These are phyloP conservation scores for Atta colombica DNA, from an alignment of 1,140 invertebrate species.

Conservation along the genomic window DNA sequence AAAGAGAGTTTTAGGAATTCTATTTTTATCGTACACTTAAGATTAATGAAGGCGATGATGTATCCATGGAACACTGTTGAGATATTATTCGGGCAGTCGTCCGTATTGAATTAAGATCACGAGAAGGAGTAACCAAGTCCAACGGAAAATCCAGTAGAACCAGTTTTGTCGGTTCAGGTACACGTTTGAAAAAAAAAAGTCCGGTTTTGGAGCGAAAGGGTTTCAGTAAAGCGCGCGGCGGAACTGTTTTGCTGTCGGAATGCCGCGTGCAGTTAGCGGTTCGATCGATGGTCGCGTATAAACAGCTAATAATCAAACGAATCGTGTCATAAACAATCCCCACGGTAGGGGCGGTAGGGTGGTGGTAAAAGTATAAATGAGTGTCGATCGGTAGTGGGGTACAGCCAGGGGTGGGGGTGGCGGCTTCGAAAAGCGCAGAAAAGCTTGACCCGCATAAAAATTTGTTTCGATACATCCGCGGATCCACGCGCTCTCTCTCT, in stretches of 20 bases:
- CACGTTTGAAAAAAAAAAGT: slow-evolving; percentile 43
- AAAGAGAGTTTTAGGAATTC: not conserved
- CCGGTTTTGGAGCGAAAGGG: slow-evolving; percentile 70
- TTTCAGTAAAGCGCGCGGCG: slow-evolving; percentile 67
- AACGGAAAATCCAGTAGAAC: slow-evolving; percentile 59
- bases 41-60: slow-evolving; percentile 20
- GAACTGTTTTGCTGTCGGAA: slow-evolving; percentile 75
- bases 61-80: slow-evolving; percentile 49
- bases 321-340: slow-evolving; percentile 84
- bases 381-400: slow-evolving; percentile 79
- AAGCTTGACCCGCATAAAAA: slow-evolving; percentile 72
- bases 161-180: slow-evolving; percentile 63
- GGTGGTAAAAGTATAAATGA: slow-evolving; percentile 85
- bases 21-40: slow-evolving; percentile 31
- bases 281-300: slow-evolving; percentile 82
- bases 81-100: slow-evolving; percentile 34
- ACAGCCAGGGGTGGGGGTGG: slow-evolving; percentile 65
- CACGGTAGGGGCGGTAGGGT: slow-evolving; percentile 64
- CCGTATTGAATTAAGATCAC: slow-evolving; percentile 62
- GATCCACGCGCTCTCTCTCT: not conserved
- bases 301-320: slow-evolving; percentile 86
- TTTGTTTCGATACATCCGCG: slow-evolving; percentile 62
- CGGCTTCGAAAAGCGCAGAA: slow-evolving; percentile 77
- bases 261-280: slow-evolving; percentile 76
- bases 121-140: slow-evolving; percentile 34